phyloP scores from a whole-genome alignment of 2,888 invertebrate species.

The Galerucella calmariensis region DNA sequence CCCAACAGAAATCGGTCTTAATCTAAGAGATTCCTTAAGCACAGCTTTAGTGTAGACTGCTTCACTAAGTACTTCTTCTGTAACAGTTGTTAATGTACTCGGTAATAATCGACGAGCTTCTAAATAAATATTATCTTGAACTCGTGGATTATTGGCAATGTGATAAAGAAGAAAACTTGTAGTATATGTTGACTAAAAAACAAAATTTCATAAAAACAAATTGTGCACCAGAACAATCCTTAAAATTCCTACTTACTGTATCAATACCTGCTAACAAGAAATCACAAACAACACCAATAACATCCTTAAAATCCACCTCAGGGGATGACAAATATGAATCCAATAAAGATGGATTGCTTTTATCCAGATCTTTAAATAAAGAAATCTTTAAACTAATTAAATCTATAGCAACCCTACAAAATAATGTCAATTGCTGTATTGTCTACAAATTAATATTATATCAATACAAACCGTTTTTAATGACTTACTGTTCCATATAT shows the following conservation, averaged over 20 bases:
- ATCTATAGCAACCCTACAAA: conserved; percentile 72
- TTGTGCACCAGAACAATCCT: not conserved
- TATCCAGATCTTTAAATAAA: conserved; percentile 64
- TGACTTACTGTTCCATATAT: conserved; percentile 74
- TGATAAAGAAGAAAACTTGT: conserved; percentile 84
- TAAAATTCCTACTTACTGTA: conserved; percentile 70
- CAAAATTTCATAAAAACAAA: conserved; percentile 27
- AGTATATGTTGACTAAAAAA: conserved; percentile 79
- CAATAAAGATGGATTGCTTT: conserved; percentile 65
- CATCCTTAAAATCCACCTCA: conserved; percentile 79
- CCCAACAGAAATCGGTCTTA: conserved; percentile 87
- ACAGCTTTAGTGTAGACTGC: conserved; percentile 82
- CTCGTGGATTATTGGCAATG: conserved; percentile 74
- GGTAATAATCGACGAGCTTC: conserved; percentile 67
- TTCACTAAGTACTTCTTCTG: conserved; percentile 70
- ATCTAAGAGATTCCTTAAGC: conserved; percentile 84
- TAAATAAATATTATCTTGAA: conserved; percentile 70
- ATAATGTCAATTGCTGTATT: conserved; percentile 34
- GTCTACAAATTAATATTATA: conserved; percentile 13
- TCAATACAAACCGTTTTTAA: not conserved
- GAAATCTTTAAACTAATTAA: conserved; percentile 71
- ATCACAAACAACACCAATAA: conserved; percentile 87
- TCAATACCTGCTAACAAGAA: conserved; percentile 88
- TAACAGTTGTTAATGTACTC: conserved; percentile 66
- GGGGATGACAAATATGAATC: conserved; percentile 76